A percentile compares a stretch with the other conserved stretches of the same genome.
Conservation (phyloP, 2,888 invertebrate species). For the Spodoptera picta region DNA sequence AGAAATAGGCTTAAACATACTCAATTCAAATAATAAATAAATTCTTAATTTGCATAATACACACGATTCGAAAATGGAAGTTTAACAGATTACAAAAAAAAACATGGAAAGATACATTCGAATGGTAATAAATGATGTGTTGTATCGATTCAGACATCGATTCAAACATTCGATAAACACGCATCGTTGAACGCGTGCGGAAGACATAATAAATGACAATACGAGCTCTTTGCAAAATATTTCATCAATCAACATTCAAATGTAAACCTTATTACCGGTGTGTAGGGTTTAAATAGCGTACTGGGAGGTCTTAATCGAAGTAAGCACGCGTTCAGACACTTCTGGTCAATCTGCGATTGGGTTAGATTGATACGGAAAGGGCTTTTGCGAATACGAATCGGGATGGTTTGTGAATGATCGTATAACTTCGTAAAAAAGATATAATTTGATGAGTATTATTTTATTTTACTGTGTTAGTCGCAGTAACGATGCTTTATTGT, state of each 20-base stretch:
- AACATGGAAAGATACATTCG: conserved; percentile 35
- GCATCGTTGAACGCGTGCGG: conserved; percentile 58
- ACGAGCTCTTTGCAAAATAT: conserved; percentile 45
- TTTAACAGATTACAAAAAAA: conserved; percentile 23
- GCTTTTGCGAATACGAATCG: conserved; percentile 35
- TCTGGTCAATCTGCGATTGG: conserved; percentile 60
- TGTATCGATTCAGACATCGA: conserved; percentile 52
- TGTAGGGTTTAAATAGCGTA: conserved; percentile 12
- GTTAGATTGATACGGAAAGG: conserved; percentile 57
- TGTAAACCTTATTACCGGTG: conserved; percentile 19
- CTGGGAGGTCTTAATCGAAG: conserved; percentile 36
- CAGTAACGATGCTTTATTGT: no score
- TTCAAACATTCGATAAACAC: conserved; percentile 57
- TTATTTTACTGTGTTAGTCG: no score
- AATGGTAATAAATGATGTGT: conserved; percentile 59
- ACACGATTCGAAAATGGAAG: conserved; percentile 14
- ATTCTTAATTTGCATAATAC: background rate
- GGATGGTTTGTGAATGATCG: no score
- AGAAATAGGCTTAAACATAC: no score
- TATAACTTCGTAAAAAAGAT: no score
- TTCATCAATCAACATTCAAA: conserved; percentile 18
- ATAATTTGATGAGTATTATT: no score
- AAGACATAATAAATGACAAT: conserved; percentile 62
- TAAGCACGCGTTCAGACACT: conserved; percentile 62
- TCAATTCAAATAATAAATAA: no score